These are phyloP conservation scores for Malurus melanocephalus DNA, from an alignment of 2,113 vertebrate genomes.

Conservation along the genomic window DNA sequence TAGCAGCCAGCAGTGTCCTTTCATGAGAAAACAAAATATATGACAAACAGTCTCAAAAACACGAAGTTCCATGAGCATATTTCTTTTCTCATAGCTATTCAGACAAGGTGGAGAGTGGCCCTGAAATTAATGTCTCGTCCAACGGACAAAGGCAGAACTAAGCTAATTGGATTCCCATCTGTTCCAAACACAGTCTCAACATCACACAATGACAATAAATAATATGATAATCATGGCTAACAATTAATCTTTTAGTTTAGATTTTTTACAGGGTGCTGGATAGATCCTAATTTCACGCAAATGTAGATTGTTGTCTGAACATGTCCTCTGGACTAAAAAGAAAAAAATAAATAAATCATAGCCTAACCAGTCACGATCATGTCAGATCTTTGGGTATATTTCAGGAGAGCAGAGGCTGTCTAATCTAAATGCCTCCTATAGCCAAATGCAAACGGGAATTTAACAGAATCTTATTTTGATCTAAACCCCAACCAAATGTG, in stretches of 20 bases:
- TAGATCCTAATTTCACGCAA: not conserved
- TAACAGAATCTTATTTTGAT: slow-evolving; percentile 2
- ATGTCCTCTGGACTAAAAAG: not conserved
- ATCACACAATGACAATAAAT: slow-evolving; percentile 46
- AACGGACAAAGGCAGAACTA: slow-evolving; percentile 55
- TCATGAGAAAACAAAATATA: slow-evolving; percentile 27
- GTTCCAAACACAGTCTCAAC: slow-evolving; percentile 56
- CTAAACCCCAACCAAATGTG: not conserved
- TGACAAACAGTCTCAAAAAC: slow-evolving; percentile 16
- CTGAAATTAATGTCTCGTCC: slow-evolving; percentile 64
- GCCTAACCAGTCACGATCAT: not conserved
- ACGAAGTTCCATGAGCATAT: not conserved
- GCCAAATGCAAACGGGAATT: not conserved
- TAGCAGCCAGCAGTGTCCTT: slow-evolving; percentile 60
- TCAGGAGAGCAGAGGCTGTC: not conserved
- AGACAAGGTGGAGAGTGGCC: slow-evolving; percentile 39
- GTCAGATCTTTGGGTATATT: not conserved
- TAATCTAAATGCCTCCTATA: not conserved
- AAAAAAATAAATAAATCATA: not conserved
- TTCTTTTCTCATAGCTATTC: not conserved
- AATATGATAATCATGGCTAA: slow-evolving; percentile 35
- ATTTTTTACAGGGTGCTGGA: not conserved
- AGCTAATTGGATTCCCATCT: slow-evolving; percentile 69
- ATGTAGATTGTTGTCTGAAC: not conserved
- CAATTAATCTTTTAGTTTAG: slow-evolving; percentile 36